Base-by-base conservation (phyloP, 2,888 invertebrate species). In the Drosophila leonis region DNA sequence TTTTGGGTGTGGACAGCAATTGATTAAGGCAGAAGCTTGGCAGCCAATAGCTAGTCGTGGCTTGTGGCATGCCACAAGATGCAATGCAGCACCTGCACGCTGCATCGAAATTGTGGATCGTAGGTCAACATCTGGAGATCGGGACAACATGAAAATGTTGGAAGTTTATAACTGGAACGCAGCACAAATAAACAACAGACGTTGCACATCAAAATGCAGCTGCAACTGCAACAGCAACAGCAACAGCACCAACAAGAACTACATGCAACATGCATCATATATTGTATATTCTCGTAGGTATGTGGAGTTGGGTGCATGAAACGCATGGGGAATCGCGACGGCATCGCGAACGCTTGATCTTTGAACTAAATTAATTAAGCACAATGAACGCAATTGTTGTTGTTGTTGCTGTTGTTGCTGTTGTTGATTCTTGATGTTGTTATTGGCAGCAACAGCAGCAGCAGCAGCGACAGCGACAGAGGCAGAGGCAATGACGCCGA, bases 331-430 rank as follows among this genome's bases (percentile, higher is more conserved):
- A 88, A 88, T 85, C 68, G 88, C 86, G 83, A 72, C 71, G 84
- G 80, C 83, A 88, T 72, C 85, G 75, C 79, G 71, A 75, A 65
- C 89, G 87, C 90, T 89, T 92, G 92, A 92, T 92, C 92, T 92
- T 91, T 92, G 92, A 92, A 92, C 92, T 91, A 91, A 92, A 93
- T 92, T 93, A 92, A 93, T 92, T 92, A 92, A 93, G 90, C 83
- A 92, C 92, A 92, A 92, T 92, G 91, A 92, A 90, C 91, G 85
- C 90, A 92, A 92, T 92, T 83, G 74, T 69, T 75, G 59, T 29
- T 60, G 33, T 24, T 63, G 33, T 18, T 46, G 61, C 24, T 71
- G 62, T 31, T 62, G 51, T 10, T 65, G 37, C 24, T 48, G 18
- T n/a, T 33, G 42, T 12, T 39, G 67, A 15, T 46, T 33, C 37